Percentiles rank a stretch among this genome's conserved stretches.
Evolutionary conservation across 30 jellyfish, hydroid and myxozoan species (phyloP).

Genomic region (Catostylus mosaicus): DNA sequence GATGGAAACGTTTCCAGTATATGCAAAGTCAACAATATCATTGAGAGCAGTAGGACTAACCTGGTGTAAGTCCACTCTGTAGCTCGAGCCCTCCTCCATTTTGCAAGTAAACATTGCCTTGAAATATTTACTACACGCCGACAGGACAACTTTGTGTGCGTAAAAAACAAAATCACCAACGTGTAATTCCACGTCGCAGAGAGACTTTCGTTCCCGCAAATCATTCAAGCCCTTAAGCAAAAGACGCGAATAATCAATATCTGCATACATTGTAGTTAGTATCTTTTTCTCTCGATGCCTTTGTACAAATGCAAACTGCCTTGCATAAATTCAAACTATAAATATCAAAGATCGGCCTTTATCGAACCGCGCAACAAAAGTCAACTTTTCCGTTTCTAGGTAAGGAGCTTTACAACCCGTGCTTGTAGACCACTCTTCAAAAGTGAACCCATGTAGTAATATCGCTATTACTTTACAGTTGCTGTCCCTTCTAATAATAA

Average conservation of each 20-base stretch:
- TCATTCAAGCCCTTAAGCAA: constrained; percentile 78
- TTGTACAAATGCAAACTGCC: not conserved
- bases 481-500: constrained; percentile 11
- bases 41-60: constrained; percentile 68
- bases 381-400: not conserved
- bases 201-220: constrained; percentile 67
- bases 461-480: not conserved
- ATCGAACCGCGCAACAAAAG: not conserved
- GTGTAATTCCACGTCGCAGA: constrained; percentile 89
- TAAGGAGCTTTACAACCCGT: not conserved
- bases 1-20: constrained; percentile 74
- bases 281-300: not conserved
- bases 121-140: constrained; percentile 91
- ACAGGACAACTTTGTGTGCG: constrained; percentile 88
- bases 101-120: constrained; percentile 93
- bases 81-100: constrained; percentile 77
- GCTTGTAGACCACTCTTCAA: too few species aligned
- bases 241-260: constrained; percentile 68
- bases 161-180: constrained; percentile 58
- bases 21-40: constrained; percentile 81
- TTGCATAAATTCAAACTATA: not conserved
- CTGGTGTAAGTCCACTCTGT: constrained; percentile 72
- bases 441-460: too few species aligned
- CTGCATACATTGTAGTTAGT: constrained; percentile 58
- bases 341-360: not conserved